These are phyloP conservation scores for Drosophila arizonae DNA, from an alignment of 1,140 invertebrate genomes.

Conservation along the genomic window DNA sequence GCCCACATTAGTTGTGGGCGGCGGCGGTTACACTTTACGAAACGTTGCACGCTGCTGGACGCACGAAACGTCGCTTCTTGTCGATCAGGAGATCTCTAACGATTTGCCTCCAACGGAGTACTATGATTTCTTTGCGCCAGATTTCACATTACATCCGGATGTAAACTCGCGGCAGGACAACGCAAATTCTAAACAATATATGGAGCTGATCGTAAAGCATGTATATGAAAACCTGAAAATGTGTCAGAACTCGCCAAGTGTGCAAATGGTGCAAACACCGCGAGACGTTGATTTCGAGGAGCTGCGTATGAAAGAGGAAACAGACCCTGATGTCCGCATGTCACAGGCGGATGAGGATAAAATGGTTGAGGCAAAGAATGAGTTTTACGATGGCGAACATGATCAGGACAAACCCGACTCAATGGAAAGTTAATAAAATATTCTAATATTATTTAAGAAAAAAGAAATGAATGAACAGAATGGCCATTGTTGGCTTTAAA, in stretches of 20 bases:
- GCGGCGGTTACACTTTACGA: slow-evolving; percentile 91
- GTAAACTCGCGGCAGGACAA: slow-evolving; percentile 92
- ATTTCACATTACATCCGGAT: slow-evolving; percentile 96
- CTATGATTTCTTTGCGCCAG: slow-evolving; percentile 97
- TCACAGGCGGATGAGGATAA: slow-evolving; percentile 92
- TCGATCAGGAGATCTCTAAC: slow-evolving; percentile 95
- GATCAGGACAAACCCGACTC: slow-evolving; percentile 87
- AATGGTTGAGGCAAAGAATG: slow-evolving; percentile 93
- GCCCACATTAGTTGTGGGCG: slow-evolving; percentile 97
- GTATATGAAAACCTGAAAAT: slow-evolving; percentile 94
- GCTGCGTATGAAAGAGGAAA: slow-evolving; percentile 86
- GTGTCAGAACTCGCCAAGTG: slow-evolving; percentile 94
- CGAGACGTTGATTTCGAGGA: slow-evolving; percentile 88
- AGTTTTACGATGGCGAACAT: slow-evolving; percentile 96
- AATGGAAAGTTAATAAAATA: slow-evolving; percentile 56
- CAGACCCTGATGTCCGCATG: slow-evolving; percentile 92
- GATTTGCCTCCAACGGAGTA: slow-evolving; percentile 97
- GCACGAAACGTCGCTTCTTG: slow-evolving; percentile 97
- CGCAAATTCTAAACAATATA: slow-evolving; percentile 95
- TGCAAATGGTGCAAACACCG: slow-evolving; percentile 97
- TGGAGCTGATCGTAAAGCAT: slow-evolving; percentile 93
- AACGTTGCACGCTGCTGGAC: slow-evolving; percentile 99
- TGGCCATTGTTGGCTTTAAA: slow-evolving; percentile 56
- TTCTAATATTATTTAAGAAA: slow-evolving; percentile 8
- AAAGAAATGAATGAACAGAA: slow-evolving; percentile 12